These are phyloP conservation scores for Ceratotherium simum DNA, from an alignment of 2,113 vertebrate species.

Conservation along the genomic window DNA sequence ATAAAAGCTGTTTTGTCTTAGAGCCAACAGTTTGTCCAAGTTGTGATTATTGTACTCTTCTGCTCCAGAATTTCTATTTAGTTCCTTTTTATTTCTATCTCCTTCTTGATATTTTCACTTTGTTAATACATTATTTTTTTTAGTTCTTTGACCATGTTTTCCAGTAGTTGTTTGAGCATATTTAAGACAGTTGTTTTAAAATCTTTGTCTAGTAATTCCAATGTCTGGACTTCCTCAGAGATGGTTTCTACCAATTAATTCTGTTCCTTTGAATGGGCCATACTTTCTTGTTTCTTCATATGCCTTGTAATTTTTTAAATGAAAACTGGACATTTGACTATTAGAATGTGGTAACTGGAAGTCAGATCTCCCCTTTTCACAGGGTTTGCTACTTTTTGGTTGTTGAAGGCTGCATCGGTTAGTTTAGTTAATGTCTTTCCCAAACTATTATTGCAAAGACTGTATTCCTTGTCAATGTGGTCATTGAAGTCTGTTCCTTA, in stretches of 20 bases:
- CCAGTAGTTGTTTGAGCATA: background rate
- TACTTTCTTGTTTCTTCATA: background rate
- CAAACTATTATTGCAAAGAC: constrained; percentile 24
- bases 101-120: background rate
- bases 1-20: background rate
- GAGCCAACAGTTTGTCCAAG: background rate
- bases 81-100: background rate
- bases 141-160: background rate
- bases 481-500: background rate
- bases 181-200: constrained; percentile 51
- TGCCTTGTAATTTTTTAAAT: background rate
- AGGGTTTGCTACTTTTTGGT: background rate
- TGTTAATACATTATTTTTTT: background rate
- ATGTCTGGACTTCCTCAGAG: background rate
- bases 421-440: background rate
- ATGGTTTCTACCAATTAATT: background rate
- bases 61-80: background rate
- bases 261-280: background rate
- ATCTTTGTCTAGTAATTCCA: constrained; percentile 5
- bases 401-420: background rate
- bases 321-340: background rate
- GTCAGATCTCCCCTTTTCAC: background rate
- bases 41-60: background rate
- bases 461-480: background rate
- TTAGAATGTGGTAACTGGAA: background rate